A percentile compares a stretch with the other conserved stretches of the same genome.
Evolutionary conservation across 2,888 invertebrate species (phyloP).

Genomic region (Scaptomyza cyrtandrae): DNA sequence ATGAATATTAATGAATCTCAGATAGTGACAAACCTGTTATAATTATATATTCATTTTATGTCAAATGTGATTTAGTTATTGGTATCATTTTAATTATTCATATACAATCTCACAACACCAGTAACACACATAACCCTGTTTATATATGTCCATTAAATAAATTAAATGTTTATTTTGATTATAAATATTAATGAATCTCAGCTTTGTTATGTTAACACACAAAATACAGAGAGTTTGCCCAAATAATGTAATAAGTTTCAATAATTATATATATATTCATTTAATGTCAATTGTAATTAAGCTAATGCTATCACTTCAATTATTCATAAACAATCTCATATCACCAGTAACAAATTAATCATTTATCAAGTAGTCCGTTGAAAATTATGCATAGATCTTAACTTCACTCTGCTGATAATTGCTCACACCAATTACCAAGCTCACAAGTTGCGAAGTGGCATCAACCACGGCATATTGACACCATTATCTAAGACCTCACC

Average conservation of each 20-base stretch:
- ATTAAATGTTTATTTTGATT: not conserved
- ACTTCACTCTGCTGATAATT: constrained; percentile 23
- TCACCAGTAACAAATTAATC: not conserved
- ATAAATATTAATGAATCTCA: not conserved
- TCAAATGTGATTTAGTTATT: too few species aligned
- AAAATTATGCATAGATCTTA: constrained; percentile 59
- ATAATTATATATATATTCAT: too few species aligned
- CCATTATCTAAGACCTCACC: not conserved
- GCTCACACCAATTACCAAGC: constrained; percentile 17
- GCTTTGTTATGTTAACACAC: not conserved
- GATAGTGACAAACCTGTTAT: too few species aligned
- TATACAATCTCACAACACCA: too few species aligned
- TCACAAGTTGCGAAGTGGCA: constrained; percentile 11
- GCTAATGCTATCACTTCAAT: not conserved
- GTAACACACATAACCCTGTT: too few species aligned
- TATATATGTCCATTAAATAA: not conserved
- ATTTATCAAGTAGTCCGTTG: constrained; percentile 26
- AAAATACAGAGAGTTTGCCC: too few species aligned
- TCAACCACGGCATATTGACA: constrained; percentile 36
- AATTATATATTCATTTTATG: too few species aligned
- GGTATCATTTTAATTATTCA: not conserved
- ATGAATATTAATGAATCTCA: not conserved
- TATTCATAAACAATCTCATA: not conserved
- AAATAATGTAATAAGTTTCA: too few species aligned
- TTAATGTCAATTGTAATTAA: too few species aligned